Evolutionary conservation across 2,888 invertebrate species (phyloP).

Genomic region (Callyntrura guangdongensis): DNA sequence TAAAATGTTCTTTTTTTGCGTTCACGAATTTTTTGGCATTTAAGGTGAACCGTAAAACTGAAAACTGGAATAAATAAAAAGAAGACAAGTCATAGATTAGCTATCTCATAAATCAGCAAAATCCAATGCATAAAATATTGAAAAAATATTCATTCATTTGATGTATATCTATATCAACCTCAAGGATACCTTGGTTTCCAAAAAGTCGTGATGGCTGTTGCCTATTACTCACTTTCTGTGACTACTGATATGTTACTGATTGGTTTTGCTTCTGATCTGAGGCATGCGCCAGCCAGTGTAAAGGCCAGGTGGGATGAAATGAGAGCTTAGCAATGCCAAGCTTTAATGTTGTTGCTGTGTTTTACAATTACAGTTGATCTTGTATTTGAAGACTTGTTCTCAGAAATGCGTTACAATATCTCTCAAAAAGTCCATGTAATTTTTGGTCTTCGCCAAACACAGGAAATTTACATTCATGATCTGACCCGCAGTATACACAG

Average conservation of each 20-base stretch:
- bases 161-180: constrained; percentile 31
- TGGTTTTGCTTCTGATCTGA: constrained; percentile 2
- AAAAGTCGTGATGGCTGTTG: constrained; percentile 53
- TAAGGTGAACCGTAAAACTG: constrained; percentile 1
- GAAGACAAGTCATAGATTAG: constrained; percentile 24
- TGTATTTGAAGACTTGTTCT: too few species aligned
- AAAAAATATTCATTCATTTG: constrained; percentile 33
- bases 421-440: too few species aligned
- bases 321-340: too few species aligned
- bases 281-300: not conserved
- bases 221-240: not conserved
- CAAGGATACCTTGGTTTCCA: constrained; percentile 46
- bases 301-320: too few species aligned
- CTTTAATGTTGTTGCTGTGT: too few species aligned
- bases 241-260: not conserved
- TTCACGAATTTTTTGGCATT: constrained; percentile 42
- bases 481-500: too few species aligned
- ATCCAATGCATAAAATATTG: not conserved
- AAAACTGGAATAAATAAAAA: constrained; percentile 28
- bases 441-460: too few species aligned
- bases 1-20: not conserved
- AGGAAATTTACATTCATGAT: too few species aligned
- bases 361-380: too few species aligned
- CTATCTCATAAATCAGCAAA: constrained; percentile 27
- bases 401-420: too few species aligned